Evolutionary conservation across 2,113 vertebrate genomes (phyloP).

Genomic region (Jacana jacana): DNA sequence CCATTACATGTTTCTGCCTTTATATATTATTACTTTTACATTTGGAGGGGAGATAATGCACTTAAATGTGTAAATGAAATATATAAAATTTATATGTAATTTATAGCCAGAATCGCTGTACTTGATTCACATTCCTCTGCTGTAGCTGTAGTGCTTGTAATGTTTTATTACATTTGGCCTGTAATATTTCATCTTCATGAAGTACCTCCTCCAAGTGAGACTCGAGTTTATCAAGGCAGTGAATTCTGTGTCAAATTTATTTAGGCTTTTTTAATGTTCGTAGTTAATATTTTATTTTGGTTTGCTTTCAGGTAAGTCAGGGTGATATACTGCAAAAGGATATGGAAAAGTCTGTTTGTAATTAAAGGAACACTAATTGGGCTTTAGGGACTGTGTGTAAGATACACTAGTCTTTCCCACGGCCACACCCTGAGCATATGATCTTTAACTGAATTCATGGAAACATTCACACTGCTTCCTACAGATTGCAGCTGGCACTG

Average conservation of each 20-base stretch:
- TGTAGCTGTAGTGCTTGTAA: neutral
- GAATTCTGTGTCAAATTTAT: neutral
- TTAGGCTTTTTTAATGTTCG: neutral
- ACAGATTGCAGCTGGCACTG: constrained; percentile 47
- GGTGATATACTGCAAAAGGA: constrained; percentile 41
- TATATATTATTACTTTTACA: neutral
- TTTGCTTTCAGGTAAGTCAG: constrained; percentile 41
- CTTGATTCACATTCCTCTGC: neutral
- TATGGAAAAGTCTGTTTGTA: constrained; percentile 60
- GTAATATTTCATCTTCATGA: neutral
- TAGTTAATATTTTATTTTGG: constrained; percentile 1
- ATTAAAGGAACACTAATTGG: constrained; percentile 57
- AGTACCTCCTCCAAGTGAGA: neutral
- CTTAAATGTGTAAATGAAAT: neutral
- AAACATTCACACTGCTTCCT: constrained; percentile 27
- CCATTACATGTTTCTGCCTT: neutral
- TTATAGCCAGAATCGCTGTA: neutral
- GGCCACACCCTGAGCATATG: constrained; percentile 57
- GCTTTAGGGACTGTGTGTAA: constrained; percentile 42
- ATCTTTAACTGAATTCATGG: constrained; percentile 55
- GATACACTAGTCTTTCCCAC: constrained; percentile 49
- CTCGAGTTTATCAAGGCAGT: neutral
- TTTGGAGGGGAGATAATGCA: neutral
- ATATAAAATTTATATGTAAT: neutral
- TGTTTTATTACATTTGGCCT: neutral